phyloP scores from a whole-genome alignment of 2,888 invertebrate species.

The Loripinus fragilis region DNA sequence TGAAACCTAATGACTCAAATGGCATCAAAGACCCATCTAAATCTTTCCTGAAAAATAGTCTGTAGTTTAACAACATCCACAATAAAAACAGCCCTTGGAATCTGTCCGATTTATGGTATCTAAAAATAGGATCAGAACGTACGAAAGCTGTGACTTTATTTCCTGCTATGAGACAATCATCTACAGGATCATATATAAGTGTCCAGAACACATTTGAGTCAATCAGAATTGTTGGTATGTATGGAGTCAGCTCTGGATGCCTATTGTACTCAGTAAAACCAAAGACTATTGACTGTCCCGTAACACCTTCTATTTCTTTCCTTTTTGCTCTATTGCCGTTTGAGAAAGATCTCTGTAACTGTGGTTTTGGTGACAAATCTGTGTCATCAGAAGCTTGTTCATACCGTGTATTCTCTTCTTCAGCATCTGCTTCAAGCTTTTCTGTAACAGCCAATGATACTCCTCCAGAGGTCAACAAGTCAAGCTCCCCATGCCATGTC shows the following conservation, averaged over 20 bases:
- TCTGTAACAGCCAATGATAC: no score
- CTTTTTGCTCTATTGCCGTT: no score
- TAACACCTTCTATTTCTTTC: background rate
- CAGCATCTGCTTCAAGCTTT: no score
- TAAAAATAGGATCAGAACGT: background rate
- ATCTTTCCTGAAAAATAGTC: background rate
- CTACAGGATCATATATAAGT: background rate
- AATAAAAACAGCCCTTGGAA: background rate
- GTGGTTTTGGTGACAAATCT: no score
- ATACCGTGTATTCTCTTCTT: no score
- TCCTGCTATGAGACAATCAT: background rate
- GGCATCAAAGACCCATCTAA: no score
- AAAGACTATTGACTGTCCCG: conserved; percentile 6
- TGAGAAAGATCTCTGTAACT: no score
- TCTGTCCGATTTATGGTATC: background rate
- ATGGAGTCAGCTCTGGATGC: background rate
- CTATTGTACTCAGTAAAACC: background rate
- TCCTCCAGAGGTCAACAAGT: no score
- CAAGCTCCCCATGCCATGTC: no score
- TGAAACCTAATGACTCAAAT: background rate
- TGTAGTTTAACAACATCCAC: background rate
- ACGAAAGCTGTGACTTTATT: background rate
- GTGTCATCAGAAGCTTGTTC: no score
- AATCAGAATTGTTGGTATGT: conserved; percentile 10
- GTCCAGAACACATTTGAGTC: background rate